These are phyloP conservation scores for Gymnosoma rotundatum DNA, from an alignment of 2,888 invertebrate genomes.

Conservation along the genomic window DNA sequence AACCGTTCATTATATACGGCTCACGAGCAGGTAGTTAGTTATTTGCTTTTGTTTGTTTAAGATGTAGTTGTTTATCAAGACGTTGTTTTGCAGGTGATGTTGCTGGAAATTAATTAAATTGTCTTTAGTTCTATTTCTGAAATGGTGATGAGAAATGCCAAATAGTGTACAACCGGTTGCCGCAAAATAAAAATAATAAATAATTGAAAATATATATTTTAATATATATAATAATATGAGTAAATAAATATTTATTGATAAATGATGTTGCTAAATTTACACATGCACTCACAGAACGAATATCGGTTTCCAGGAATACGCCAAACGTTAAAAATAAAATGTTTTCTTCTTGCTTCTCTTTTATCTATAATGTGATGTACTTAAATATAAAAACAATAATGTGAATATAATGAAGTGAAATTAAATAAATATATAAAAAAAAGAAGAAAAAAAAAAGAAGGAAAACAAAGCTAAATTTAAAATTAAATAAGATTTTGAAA, in stretches of 20 bases:
- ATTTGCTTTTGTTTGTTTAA: background rate
- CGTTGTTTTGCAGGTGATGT: conserved; percentile 66
- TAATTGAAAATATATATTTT: background rate
- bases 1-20: conserved; percentile 37
- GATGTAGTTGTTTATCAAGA: conserved; percentile 26
- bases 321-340: conserved; percentile 14
- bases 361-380: conserved; percentile 21
- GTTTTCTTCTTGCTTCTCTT: background rate
- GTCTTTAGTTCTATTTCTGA: conserved; percentile 68
- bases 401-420: conserved; percentile 1
- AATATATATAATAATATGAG: conserved; percentile 34
- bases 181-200: conserved; percentile 3
- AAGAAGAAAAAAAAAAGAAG: conserved; percentile 2
- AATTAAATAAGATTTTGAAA: background rate
- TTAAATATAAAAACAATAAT: background rate
- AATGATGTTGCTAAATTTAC: conserved; percentile 12
- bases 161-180: conserved; percentile 45
- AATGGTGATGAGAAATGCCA: conserved; percentile 59
- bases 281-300: conserved; percentile 1
- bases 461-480: conserved; percentile 1
- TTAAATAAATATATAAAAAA: conserved; percentile 5
- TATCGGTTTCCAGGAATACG: conserved; percentile 64
- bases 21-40: conserved; percentile 50
- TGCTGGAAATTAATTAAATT: conserved; percentile 62
- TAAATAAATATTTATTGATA: conserved; percentile 4